Base-by-base conservation (phyloP, 2,113 vertebrate genomes). In the Thamnaconus septentrionalis region DNA sequence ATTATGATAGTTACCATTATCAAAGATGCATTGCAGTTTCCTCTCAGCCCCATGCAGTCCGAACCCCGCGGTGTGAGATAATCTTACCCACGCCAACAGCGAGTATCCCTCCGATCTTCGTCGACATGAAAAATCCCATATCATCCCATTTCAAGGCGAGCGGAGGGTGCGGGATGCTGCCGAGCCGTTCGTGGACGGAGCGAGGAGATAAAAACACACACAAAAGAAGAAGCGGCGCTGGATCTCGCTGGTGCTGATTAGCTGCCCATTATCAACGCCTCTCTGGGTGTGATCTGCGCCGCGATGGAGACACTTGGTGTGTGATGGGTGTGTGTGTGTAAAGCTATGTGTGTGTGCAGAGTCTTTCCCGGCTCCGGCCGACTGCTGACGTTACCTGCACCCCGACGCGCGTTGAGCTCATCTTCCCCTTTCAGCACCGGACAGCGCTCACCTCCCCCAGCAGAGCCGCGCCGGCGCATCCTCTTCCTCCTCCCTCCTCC, bases 71-170 rank as follows among this genome's bases (percentile, higher is more conserved):
- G 18, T 31, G 8, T 9, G 4, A 8, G 49, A 31, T 42, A 51
- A 3, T 68, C 82, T 87, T 84, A 91, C 90, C 89, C 63, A 87
- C 18, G 54, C 78, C 78, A 53, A 86, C 49, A 11, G 78, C 76
- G n/a, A 86, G 79, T 64, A 85, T 73, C 80, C 76, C 70, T 67
- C 64, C 75, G 69, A 81, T 87, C 74, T 86, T 87, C 67, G 75
- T 85, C 81, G 87, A 86, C 82, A 75, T 89, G 79, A 78, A 75
- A 69, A 84, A 84, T 85, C 83, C 89, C 88, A 89, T 90, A 74
- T 90, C 87, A 87, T 90, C 90, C 89, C 87, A 86, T 88, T 52
- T 90, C 86, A 79, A 78, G 71, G 67, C 75, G 42, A 64, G 75
- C 73, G 54, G 68, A 74, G 69, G 77, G 79, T 77, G 72, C 79